Evolutionary conservation across 2,113 vertebrate genomes (phyloP).

Genomic region (Aegypius monachus): DNA sequence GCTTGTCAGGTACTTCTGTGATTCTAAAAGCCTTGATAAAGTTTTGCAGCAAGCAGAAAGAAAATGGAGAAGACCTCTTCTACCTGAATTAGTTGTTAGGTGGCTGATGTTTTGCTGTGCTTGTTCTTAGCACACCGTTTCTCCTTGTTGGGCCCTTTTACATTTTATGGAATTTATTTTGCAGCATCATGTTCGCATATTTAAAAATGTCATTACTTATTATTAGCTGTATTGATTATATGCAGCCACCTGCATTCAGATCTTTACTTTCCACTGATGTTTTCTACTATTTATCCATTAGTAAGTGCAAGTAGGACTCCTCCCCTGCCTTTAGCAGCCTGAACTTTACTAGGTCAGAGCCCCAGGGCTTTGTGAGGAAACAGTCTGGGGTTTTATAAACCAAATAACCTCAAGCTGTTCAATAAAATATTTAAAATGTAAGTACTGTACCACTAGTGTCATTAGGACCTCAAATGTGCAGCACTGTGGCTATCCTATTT

Average conservation of each 20-base stretch:
- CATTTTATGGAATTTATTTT: not conserved
- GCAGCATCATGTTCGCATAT: not conserved
- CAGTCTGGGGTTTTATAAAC: constrained; percentile 33
- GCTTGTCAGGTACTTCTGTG: not conserved
- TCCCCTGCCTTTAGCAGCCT: constrained; percentile 16
- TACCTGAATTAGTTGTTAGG: not conserved
- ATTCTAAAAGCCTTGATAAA: not conserved
- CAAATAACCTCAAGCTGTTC: constrained; percentile 15
- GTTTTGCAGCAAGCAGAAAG: not conserved
- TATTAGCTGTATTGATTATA: constrained; percentile 43
- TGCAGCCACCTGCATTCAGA: not conserved
- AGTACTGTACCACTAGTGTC: not conserved
- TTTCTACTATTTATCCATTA: constrained; percentile 27
- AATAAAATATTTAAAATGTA: constrained; percentile 41
- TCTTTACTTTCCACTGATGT: constrained; percentile 11
- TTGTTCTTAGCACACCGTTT: not conserved
- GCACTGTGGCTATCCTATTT: constrained; percentile 26
- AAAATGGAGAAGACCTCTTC: not conserved
- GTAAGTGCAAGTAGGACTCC: not conserved
- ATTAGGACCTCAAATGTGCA: constrained; percentile 21
- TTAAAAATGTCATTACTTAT: constrained; percentile 29
- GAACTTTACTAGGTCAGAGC: constrained; percentile 40
- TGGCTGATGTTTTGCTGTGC: not conserved
- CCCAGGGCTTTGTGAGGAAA: constrained; percentile 22
- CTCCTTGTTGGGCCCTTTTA: not conserved